phyloP scores from a whole-genome alignment of 2,113 vertebrate genomes.

The Oreochromis spilurus region DNA sequence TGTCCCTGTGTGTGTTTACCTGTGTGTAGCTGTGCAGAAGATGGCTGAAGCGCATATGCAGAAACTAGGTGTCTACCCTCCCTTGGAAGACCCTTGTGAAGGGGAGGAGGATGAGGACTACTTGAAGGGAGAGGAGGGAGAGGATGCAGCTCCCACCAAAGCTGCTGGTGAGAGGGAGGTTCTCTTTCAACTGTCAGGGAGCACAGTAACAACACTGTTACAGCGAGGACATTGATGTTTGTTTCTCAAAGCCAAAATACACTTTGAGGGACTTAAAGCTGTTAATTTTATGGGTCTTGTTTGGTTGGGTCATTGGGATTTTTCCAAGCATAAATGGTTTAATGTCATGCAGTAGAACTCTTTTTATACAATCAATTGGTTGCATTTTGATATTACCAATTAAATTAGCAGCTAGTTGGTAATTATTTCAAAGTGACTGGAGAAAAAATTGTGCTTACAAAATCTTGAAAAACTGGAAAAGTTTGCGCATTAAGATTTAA shows the following conservation, averaged over 20 bases:
- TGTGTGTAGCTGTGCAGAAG: constrained; percentile 87
- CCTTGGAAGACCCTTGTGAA: constrained; percentile 77
- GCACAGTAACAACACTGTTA: background rate
- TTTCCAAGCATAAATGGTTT: background rate
- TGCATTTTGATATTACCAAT: background rate
- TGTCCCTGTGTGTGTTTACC: constrained; percentile 30
- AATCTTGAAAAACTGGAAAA: background rate
- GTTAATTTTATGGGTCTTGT: background rate
- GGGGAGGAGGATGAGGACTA: constrained; percentile 68
- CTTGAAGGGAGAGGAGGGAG: constrained; percentile 64
- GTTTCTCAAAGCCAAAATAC: background rate
- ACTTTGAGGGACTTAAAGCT: background rate
- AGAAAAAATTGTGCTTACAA: background rate
- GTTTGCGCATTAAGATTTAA: background rate
- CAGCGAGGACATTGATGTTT: background rate
- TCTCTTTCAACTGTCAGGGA: background rate
- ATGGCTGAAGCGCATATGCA: constrained; percentile 93
- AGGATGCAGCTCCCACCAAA: constrained; percentile 42
- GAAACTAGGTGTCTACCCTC: constrained; percentile 78
- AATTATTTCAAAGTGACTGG: background rate
- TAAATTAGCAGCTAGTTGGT: background rate
- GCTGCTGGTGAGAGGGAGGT: constrained; percentile 59
- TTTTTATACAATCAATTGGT: background rate
- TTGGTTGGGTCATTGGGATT: background rate
- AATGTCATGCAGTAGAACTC: background rate